phyloP scores from a whole-genome alignment of 2,797 vertebrate genomes.

The Molossus alvarezi region DNA sequence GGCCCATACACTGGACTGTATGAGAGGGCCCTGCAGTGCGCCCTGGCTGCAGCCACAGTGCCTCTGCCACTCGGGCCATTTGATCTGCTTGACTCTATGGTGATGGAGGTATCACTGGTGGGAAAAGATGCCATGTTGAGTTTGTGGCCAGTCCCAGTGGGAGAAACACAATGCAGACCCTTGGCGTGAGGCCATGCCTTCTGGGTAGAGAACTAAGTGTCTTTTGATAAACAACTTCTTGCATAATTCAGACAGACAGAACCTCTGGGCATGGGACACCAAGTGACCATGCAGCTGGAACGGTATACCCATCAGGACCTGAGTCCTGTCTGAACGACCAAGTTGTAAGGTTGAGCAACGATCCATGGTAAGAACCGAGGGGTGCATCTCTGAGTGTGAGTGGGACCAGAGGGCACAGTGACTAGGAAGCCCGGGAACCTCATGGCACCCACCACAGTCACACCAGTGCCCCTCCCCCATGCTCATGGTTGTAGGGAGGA shows the following conservation, averaged over 20 bases:
- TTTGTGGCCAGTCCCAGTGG: background rate
- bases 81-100: background rate
- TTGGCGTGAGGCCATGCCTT: background rate
- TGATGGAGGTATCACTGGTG: background rate
- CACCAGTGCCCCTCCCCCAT: background rate
- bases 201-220: background rate
- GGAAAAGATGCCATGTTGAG: background rate
- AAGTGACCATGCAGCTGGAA: background rate
- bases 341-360: background rate
- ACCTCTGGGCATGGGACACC: background rate
- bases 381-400: rapidly evolving
- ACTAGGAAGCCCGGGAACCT: background rate
- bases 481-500: background rate
- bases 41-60: background rate
- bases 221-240: background rate
- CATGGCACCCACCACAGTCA: rapidly evolving
- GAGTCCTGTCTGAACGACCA: background rate
- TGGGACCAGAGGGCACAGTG: background rate
- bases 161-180: background rate
- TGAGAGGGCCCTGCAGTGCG: background rate
- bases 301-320: too few relatives aligned
- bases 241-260: background rate
- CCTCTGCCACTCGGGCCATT: background rate
- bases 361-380: rapidly evolving
- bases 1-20: rapidly evolving